Percentiles rank a stretch among this genome's conserved stretches.
Conservation (phyloP, 2,888 invertebrate species). For the Anoplius nigerrimus region DNA sequence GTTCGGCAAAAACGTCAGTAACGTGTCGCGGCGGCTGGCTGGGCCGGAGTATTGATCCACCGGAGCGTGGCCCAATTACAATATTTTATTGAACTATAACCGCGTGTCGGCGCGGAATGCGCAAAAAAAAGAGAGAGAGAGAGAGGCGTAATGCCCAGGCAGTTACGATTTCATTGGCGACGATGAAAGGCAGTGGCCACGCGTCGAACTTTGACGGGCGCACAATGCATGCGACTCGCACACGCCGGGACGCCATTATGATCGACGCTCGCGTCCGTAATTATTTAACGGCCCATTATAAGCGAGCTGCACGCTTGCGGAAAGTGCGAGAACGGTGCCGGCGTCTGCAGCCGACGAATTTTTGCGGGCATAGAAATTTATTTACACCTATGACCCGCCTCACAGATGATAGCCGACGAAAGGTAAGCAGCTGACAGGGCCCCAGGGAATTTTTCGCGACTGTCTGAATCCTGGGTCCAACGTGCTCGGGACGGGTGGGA, state of each 20-base stretch:
- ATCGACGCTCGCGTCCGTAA: no score
- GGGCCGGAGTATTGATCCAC: conserved; percentile 52
- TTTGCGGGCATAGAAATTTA: no score
- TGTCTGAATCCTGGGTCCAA: not conserved
- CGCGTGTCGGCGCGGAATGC: conserved; percentile 2
- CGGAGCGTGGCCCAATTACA: conserved; percentile 52
- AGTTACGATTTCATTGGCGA: no score
- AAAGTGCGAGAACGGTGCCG: no score
- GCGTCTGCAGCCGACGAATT: no score
- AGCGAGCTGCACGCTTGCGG: no score
- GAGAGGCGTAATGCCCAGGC: not conserved
- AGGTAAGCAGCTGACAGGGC: not conserved
- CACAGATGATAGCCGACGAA: not conserved
- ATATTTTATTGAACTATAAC: conserved; percentile 57
- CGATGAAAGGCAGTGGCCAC: no score
- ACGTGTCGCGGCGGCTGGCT: conserved; percentile 37
- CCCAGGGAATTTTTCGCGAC: conserved; percentile 1
- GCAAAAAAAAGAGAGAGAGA: not conserved
- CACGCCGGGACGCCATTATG: no score
- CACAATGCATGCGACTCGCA: no score
- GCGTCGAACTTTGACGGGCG: no score
- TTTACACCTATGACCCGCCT: no score
- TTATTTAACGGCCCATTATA: no score
- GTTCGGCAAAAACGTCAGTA: conserved; percentile 37
- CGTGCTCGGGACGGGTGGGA: not conserved